These are phyloP conservation scores for Trichopria drosophilae DNA, from an alignment of 2,888 invertebrate genomes.

Conservation along the genomic window DNA sequence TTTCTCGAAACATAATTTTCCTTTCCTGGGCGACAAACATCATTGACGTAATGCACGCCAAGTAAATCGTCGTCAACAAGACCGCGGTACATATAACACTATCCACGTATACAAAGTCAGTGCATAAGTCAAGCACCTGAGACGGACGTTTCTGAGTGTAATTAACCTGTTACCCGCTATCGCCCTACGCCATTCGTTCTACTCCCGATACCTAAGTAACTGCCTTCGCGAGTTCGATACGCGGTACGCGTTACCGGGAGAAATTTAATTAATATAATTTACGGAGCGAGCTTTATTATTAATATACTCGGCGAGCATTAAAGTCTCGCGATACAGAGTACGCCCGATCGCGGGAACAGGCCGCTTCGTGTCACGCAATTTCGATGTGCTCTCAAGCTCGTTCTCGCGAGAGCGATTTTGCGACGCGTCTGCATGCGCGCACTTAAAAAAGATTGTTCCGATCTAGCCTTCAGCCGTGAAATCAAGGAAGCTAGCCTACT, in stretches of 20 bases:
- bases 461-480: constrained; percentile 36
- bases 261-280: constrained; percentile 49
- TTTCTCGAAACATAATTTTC: no score
- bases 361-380: no score
- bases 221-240: constrained; percentile 15
- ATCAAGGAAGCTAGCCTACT: constrained; percentile 33
- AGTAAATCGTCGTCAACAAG: no score
- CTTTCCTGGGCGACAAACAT: no score
- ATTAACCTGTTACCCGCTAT: constrained; percentile 37
- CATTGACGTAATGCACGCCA: no score
- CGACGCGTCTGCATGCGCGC: constrained; percentile 9
- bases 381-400: constrained; percentile 18
- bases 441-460: no score
- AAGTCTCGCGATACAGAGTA: constrained; percentile 26
- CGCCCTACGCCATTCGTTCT: constrained; percentile 38
- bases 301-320: constrained; percentile 39
- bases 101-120: no score
- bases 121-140: not conserved
- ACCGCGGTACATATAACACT: no score
- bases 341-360: no score
- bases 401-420: constrained; percentile 24
- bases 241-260: constrained; percentile 27
- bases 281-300: constrained; percentile 36
- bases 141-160: constrained; percentile 22
- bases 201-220: constrained; percentile 25